Percentiles rank a stretch among this genome's conserved stretches.
Evolutionary conservation across 2,797 vertebrate genomes (phyloP).

Genomic region (Coregonus sp.): DNA sequence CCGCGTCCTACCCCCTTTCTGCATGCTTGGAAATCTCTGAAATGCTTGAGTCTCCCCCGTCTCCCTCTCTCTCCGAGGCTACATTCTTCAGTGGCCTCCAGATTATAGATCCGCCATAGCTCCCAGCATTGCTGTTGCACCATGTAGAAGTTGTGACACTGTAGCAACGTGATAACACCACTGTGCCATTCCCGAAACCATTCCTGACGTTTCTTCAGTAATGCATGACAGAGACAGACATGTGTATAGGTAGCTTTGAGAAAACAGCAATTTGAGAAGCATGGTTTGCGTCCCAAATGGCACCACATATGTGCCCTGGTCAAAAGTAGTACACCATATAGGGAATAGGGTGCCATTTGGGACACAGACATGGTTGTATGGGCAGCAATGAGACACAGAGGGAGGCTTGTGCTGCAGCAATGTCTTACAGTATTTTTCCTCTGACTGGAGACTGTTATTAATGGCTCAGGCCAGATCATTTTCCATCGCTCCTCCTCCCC

Average conservation of each 20-base stretch:
- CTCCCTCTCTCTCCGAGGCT: not conserved
- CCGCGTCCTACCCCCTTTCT: slow-evolving; percentile 6
- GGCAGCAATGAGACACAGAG: not conserved
- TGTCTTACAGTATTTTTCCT: not conserved
- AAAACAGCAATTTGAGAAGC: not conserved
- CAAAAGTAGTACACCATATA: too few species aligned
- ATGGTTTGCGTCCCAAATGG: too few species aligned
- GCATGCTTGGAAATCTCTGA: slow-evolving; percentile 29
- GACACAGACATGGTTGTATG: too few species aligned
- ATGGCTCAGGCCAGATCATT: too few species aligned
- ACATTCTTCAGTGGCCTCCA: slow-evolving; percentile 1
- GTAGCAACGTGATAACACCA: not conserved
- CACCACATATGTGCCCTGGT: too few species aligned
- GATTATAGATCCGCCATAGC: not conserved
- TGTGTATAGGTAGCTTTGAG: not conserved
- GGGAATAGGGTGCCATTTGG: too few species aligned
- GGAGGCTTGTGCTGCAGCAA: not conserved
- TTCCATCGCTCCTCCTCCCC: too few species aligned
- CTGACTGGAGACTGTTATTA: not conserved
- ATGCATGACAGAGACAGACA: not conserved
- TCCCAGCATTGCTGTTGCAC: not conserved
- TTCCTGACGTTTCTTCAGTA: not conserved
- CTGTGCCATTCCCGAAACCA: not conserved
- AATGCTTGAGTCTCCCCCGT: slow-evolving; percentile 5
- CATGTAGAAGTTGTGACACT: not conserved